Evolutionary conservation across 1,140 invertebrate genomes (phyloP), one percentile per base, ranked within the genome.

Genomic region (Drosophila sulfurigaster): DNA sequence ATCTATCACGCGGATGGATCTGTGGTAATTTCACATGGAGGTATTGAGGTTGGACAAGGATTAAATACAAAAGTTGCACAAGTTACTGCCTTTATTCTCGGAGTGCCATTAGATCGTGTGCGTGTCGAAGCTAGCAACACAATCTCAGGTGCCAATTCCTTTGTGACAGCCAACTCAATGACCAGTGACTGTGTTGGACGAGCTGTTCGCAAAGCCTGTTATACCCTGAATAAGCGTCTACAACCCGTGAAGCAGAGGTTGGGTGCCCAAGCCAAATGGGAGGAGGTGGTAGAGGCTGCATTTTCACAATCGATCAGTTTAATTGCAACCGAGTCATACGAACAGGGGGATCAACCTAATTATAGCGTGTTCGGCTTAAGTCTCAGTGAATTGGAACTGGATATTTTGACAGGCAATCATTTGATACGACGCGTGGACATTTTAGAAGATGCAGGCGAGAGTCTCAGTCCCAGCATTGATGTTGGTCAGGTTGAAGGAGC

Each of bases 401-500:
- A 96, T 82, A 89, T 96, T 7, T 89, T 96, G 35, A 96, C 96
- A 8, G 96, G 96, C n/a, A 94, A 96, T 76, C 93, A 94, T 56
- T 74, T 94, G 51, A 91, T 95, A 30, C 91, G 89, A 0, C 93
- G 96, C 75, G 95, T 95, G 0, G 96, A 97, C 93, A 93, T 97
- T 60, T 85, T 96, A 35, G 95, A 97, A 88, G 96, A 97, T 90
- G 94, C 94, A 1, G 96, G 96, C 0, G 92, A 94, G 43, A 96
- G 96, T 91, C 87, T 96, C 25, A 97, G 94, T 92, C 96, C 96
- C 1, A 93, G 94, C 73, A 71, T 88, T 13, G 97, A 98, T 93
- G 93, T 98, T 52, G 97, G 97, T 45, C 97, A 98, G 93, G 92
- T 95, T 51, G 87, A 92, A 32, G 97, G 97, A 16, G 96, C 96